Evolutionary conservation across 2,888 invertebrate genomes (phyloP).

Genomic region (Antitype chi): DNA sequence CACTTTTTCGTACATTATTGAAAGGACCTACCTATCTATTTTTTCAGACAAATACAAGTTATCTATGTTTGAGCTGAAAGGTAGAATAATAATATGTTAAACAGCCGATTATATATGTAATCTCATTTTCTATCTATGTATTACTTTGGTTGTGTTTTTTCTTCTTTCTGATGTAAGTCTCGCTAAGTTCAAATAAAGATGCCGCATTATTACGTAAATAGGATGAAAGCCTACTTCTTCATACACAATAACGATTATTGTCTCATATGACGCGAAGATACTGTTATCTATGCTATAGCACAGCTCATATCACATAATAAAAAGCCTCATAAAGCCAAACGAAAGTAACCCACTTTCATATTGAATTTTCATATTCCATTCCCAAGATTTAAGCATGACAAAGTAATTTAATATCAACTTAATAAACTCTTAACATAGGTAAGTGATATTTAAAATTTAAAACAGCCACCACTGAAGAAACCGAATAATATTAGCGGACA

Average conservation of each 20-base stretch:
- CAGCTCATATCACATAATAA: constrained; percentile 19
- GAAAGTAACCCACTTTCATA: constrained; percentile 22
- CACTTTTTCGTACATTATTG: background rate
- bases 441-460: constrained; percentile 70
- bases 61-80: background rate
- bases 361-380: constrained; percentile 52
- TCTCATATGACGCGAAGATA: constrained; percentile 15
- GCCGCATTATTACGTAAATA: background rate
- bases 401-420: constrained; percentile 68
- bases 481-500: constrained; percentile 71
- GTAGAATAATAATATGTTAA: background rate
- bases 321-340: constrained; percentile 31
- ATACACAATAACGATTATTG: constrained; percentile 22
- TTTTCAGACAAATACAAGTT: background rate
- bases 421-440: constrained; percentile 66
- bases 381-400: constrained; percentile 52
- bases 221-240: background rate
- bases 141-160: background rate
- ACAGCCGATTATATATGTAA: background rate
- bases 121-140: background rate
- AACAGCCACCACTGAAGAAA: constrained; percentile 66
- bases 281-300: constrained; percentile 18
- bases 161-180: background rate
- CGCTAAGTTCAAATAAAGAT: constrained; percentile 17
- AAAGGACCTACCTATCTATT: background rate